A percentile compares a stretch with the other conserved stretches of the same genome.
phyloP scores from a whole-genome alignment of 2,888 invertebrate species.

The Drosophila neonasuta region DNA sequence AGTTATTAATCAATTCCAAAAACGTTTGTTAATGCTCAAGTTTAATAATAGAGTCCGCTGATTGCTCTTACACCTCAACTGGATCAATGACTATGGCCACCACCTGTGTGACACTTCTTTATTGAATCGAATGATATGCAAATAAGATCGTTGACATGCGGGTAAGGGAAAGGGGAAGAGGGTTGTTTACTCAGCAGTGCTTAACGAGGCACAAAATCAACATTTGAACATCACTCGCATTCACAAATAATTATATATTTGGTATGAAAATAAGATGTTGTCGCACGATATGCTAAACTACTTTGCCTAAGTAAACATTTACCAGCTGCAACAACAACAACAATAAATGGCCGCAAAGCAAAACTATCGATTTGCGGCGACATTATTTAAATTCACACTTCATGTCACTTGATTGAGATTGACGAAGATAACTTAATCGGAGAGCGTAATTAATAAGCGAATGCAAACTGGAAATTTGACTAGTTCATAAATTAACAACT shows the following conservation, averaged over 20 bases:
- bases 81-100: not conserved
- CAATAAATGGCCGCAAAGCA: slow-evolving; percentile 3
- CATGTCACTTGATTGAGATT: slow-evolving; percentile 9
- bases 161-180: not conserved
- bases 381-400: slow-evolving; percentile 19
- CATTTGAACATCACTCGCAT: slow-evolving; percentile 30
- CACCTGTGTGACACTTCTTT: slow-evolving; percentile 8
- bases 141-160: not conserved
- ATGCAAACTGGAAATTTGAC: not conserved
- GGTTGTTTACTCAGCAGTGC: slow-evolving; percentile 11
- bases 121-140: slow-evolving; percentile 2
- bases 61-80: not conserved
- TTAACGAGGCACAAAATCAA: slow-evolving; percentile 53
- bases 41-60: slow-evolving; percentile 6
- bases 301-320: slow-evolving; percentile 17
- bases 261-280: slow-evolving; percentile 23
- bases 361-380: not conserved
- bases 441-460: slow-evolving; percentile 7
- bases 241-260: slow-evolving; percentile 21
- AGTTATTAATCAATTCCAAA: slow-evolving; percentile 18
- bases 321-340: slow-evolving; percentile 25
- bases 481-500: slow-evolving; percentile 12
- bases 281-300: slow-evolving; percentile 6
- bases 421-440: slow-evolving; percentile 1
- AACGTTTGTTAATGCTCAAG: not conserved